Conservation (phyloP, 2,113 vertebrate genomes). For the Menidia beryllina region DNA sequence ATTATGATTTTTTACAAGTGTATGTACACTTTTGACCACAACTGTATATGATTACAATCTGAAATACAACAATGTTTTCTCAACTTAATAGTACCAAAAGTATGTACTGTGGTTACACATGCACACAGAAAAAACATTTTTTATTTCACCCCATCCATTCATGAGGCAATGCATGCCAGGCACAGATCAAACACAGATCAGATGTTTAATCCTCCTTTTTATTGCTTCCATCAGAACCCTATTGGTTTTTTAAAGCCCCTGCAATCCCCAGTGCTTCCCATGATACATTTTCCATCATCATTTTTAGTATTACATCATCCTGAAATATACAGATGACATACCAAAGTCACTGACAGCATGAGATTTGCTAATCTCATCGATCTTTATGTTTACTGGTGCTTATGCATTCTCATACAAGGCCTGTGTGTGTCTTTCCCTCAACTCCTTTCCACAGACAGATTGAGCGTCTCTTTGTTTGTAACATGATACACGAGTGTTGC, state of each 20-base stretch:
- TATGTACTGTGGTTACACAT: no score
- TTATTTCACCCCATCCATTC: background rate
- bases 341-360: slow-evolving; percentile 12
- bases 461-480: slow-evolving; percentile 5
- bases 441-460: no score
- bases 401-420: background rate
- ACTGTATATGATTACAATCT: no score
- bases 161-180: background rate
- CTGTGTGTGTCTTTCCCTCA: background rate
- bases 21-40: no score
- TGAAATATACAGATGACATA: slow-evolving; percentile 25
- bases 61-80: no score
- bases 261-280: slow-evolving; percentile 20
- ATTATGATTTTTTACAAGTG: no score
- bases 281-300: slow-evolving; percentile 23
- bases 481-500: no score
- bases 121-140: background rate
- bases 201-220: slow-evolving; percentile 31
- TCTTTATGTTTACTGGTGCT: background rate
- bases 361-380: slow-evolving; percentile 4
- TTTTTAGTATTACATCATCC: slow-evolving; percentile 12
- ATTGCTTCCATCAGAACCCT: background rate
- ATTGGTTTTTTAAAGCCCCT: slow-evolving; percentile 6
- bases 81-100: background rate
- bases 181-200: background rate